Evolutionary conservation across 37 sponge, comb jelly and placozoan genomes (phyloP).

Genomic region (Diacarnus erythraeanus): DNA sequence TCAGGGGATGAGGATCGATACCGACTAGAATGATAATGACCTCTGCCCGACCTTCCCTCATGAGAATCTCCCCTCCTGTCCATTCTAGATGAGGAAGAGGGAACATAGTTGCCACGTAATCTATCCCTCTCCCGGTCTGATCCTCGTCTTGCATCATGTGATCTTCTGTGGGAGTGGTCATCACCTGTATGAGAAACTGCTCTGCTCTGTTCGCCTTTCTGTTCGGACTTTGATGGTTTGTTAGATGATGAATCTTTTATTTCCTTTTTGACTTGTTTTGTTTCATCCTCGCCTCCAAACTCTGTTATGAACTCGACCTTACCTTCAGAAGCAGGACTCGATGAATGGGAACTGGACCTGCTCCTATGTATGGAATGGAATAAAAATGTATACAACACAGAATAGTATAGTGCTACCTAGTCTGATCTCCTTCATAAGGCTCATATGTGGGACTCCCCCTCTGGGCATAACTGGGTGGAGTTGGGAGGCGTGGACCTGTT

Average conservation of each 20-base stretch:
- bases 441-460: conserved; percentile 56
- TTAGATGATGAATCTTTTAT: neutral
- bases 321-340: conserved; percentile 43
- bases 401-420: too few species aligned
- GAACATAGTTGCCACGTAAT: neutral
- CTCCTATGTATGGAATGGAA: neutral
- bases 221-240: neutral
- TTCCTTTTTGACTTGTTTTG: neutral
- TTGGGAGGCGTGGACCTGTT: neutral
- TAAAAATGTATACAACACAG: neutral
- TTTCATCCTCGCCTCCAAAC: conserved; percentile 44
- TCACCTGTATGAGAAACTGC: neutral
- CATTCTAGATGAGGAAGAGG: neutral
- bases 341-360: conserved; percentile 48
- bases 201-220: too few species aligned
- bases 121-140: neutral
- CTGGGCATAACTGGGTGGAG: conserved; percentile 25
- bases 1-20: neutral
- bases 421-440: conserved; percentile 3
- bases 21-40: neutral
- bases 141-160: neutral
- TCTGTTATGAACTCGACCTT: conserved; percentile 75
- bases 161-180: neutral
- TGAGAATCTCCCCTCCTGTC: neutral
- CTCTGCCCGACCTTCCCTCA: neutral